phyloP scores from a whole-genome alignment of 2,113 vertebrate genomes.

The Sigmodon hispidus region DNA sequence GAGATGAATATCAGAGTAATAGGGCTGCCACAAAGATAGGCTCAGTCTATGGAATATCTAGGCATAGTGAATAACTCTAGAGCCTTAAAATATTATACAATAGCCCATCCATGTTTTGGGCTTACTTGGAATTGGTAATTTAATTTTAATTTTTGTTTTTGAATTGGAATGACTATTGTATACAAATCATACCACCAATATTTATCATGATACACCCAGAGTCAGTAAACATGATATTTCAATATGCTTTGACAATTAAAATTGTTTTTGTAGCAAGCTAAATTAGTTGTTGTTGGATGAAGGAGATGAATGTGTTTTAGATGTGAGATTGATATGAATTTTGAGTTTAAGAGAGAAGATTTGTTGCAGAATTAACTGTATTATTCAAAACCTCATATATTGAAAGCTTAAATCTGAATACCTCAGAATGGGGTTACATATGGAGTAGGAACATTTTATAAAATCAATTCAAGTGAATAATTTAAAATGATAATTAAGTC shows the following conservation, averaged over 20 bases:
- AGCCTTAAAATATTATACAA: background rate
- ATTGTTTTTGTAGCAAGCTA: background rate
- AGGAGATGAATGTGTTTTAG: background rate
- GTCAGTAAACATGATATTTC: background rate
- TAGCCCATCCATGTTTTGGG: background rate
- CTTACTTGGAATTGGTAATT: background rate
- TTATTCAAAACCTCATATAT: background rate
- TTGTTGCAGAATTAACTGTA: background rate
- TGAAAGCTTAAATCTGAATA: background rate
- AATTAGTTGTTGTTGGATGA: background rate
- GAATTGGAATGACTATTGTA: background rate
- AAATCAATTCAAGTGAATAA: background rate
- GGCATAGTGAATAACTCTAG: background rate
- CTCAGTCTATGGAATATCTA: background rate
- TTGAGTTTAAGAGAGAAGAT: background rate
- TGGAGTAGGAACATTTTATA: background rate
- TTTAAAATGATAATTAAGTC: background rate
- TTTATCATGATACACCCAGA: background rate
- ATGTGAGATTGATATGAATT: background rate
- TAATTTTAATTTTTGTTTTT: background rate
- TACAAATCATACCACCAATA: background rate
- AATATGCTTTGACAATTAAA: background rate
- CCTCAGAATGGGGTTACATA: background rate
- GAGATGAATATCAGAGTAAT: background rate
- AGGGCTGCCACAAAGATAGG: accelerated